Base-by-base conservation (phyloP, 2,797 vertebrate species). In the Cyclopterus lumpus region DNA sequence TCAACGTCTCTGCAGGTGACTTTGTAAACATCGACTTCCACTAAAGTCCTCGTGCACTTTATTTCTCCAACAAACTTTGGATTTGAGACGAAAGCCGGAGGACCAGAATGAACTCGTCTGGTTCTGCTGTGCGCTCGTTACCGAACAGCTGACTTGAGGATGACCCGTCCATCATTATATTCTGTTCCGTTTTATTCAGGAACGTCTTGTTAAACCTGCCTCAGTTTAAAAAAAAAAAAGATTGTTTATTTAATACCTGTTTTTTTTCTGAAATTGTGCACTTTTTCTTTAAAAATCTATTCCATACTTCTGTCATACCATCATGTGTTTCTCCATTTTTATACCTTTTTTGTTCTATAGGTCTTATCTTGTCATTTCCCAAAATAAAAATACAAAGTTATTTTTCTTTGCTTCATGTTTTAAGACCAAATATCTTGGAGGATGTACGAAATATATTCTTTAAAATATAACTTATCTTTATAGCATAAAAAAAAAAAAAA, bases 1-100 rank as follows among this genome's bases (percentile, higher is more conserved):
- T 12, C 0, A 14, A 16, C 10, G 14, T 6, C 20, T 48, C 46
- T 48, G 34, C 6, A 8, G 3, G 40, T 24, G 8, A 24, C 36
- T 26, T 40, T 60, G 12, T 38, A 48, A 46, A n/a, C 20, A 24
- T 65, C 26, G 44, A 49, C 38, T 18, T 42, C 36, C 60, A n/a
- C 11, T 40, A 22, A 46, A 70, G 58, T 53, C 44, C 18, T 22
- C 1, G 59, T 69, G 75, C 82, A 81, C 82, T 81, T 84, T 84
- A 77, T 62, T 5, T 30, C 22, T 16, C 30, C 10, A 69, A 68
- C 42, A 34, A 49, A 20, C 26, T 4, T 18, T 6, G 24, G 51
- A 53, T 16, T 18, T 46, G 12, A 44, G 36, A 26, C 51, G 24
- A n/a, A 22, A 20, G 3, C 5, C n/a, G 1, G 14, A 40, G 15